Conservation (phyloP, 2,113 vertebrate species). For the Salvelinus sp. region DNA sequence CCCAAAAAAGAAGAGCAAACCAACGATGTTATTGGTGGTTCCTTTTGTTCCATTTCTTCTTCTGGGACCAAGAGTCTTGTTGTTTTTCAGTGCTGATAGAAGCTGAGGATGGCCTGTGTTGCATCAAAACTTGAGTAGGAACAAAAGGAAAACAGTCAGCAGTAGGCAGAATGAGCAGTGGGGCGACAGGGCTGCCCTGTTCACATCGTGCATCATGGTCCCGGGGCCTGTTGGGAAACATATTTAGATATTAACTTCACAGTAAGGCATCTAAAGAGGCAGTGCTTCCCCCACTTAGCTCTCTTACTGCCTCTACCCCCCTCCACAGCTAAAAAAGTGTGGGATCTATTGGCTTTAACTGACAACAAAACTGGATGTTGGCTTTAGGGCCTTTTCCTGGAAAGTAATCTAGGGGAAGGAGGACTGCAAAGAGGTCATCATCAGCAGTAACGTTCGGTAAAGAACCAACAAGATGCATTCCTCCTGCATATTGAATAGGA, state of each 20-base stretch:
- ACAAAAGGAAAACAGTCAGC: conserved; percentile 77
- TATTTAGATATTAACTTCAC: conserved; percentile 2
- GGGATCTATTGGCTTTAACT: no score
- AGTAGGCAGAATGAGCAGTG: conserved; percentile 80
- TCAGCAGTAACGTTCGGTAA: no score
- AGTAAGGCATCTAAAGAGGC: background rate
- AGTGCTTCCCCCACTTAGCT: background rate
- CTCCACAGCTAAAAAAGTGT: no score
- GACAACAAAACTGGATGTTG: no score
- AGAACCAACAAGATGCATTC: background rate
- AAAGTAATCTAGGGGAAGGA: no score
- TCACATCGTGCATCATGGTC: conserved; percentile 88
- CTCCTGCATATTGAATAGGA: background rate
- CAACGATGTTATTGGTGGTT: conserved; percentile 54
- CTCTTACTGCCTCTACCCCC: no score
- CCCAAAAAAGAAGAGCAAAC: conserved; percentile 50
- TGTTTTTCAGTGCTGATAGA: conserved; percentile 66
- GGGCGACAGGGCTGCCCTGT: conserved; percentile 75
- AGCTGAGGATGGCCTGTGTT: conserved; percentile 68
- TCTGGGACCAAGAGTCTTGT: conserved; percentile 77
- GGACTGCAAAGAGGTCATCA: no score
- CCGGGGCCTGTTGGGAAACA: conserved; percentile 80
- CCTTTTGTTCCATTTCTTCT: conserved; percentile 62
- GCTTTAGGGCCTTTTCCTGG: no score
- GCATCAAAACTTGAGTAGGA: conserved; percentile 92